phyloP scores from a whole-genome alignment of 2,797 vertebrate genomes.

The Discoglossus pictus region DNA sequence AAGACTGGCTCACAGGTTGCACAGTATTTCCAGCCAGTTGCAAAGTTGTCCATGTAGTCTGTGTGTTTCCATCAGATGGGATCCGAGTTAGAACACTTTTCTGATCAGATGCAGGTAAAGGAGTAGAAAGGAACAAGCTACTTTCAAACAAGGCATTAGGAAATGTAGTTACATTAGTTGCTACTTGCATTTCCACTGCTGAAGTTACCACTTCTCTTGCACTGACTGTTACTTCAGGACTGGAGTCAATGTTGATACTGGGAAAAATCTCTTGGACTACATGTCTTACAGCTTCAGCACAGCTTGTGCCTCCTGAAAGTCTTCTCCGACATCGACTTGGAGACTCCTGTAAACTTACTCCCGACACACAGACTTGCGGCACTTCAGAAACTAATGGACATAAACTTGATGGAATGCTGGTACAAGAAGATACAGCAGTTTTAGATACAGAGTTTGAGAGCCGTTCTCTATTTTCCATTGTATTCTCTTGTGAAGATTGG shows the following conservation, averaged over 20 bases:
- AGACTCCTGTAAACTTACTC: slow-evolving; percentile 45
- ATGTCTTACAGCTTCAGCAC: slow-evolving; percentile 57
- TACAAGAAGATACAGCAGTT: slow-evolving; percentile 44
- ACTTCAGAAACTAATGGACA: slow-evolving; percentile 42
- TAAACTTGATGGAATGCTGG: slow-evolving; percentile 52
- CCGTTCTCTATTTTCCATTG: too few species aligned
- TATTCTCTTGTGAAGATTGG: slow-evolving; percentile 51
- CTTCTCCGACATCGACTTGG: slow-evolving; percentile 58
- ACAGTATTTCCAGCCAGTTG: slow-evolving; percentile 93
- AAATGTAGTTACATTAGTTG: slow-evolving; percentile 52
- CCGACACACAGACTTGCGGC: slow-evolving; percentile 53
- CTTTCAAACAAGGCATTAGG: slow-evolving; percentile 61
- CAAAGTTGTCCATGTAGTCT: slow-evolving; percentile 97
- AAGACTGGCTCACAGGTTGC: slow-evolving; percentile 80
- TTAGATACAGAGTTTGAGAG: slow-evolving; percentile 54
- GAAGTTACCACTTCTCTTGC: slow-evolving; percentile 56
- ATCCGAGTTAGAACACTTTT: slow-evolving; percentile 75
- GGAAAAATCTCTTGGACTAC: slow-evolving; percentile 57
- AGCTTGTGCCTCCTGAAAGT: slow-evolving; percentile 3
- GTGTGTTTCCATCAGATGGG: slow-evolving; percentile 86
- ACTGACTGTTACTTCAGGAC: slow-evolving; percentile 58
- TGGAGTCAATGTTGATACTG: slow-evolving; percentile 61
- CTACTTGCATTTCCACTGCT: slow-evolving; percentile 61
- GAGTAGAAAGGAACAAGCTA: slow-evolving; percentile 69
- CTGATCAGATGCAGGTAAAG: slow-evolving; percentile 67